phyloP scores from a whole-genome alignment of 2,888 invertebrate species.

The Trachelus iudaicus region DNA sequence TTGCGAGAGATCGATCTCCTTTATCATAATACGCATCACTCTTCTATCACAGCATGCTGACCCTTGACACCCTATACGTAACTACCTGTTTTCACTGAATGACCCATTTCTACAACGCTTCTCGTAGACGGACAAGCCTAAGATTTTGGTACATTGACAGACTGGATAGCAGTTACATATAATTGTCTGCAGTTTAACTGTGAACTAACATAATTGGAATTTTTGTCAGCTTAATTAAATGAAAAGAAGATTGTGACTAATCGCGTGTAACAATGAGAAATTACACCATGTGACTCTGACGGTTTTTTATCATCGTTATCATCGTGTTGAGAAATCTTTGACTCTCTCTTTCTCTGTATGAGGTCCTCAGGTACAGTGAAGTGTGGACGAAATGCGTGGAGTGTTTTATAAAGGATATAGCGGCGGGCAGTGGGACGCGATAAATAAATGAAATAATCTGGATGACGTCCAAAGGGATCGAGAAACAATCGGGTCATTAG shows the following conservation, averaged over 20 bases:
- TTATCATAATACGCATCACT: neutral
- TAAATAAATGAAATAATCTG: neutral
- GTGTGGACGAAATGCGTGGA: neutral
- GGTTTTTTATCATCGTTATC: neutral
- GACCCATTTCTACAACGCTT: neutral
- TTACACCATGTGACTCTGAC: neutral
- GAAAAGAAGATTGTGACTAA: neutral
- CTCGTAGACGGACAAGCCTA: neutral
- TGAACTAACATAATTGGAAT: neutral
- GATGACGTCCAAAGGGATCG: slow-evolving; percentile 1
- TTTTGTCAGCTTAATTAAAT: neutral
- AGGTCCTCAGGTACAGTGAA: neutral
- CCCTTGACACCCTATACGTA: neutral
- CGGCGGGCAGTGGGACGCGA: neutral
- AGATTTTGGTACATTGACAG: neutral
- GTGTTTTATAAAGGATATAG: neutral
- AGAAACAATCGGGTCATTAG: slow-evolving; percentile 12
- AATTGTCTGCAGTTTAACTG: neutral
- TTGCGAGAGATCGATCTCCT: neutral
- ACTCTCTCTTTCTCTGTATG: neutral
- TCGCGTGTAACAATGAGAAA: neutral
- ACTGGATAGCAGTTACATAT: neutral
- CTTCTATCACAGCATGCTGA: neutral
- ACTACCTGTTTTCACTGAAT: neutral
- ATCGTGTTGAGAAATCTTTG: neutral